Evolutionary conservation across 64 coral and sea anemone genomes (phyloP).

Genomic region (Acropora tenuis): DNA sequence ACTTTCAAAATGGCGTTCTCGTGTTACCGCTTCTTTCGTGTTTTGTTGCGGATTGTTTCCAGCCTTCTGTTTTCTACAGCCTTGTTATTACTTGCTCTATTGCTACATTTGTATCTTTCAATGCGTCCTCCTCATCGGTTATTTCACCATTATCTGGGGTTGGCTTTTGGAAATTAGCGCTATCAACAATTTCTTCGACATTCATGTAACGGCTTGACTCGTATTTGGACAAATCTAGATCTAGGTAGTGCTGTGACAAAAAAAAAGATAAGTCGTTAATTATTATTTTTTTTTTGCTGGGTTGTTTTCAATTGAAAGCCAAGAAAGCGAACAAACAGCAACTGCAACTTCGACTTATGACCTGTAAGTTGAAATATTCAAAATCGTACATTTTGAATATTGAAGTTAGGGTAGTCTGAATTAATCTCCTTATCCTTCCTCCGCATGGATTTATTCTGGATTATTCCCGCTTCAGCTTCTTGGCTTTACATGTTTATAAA

Average conservation of each 20-base stretch:
- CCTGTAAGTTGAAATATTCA: no score
- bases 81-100: background rate
- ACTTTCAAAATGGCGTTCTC: no score
- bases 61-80: background rate
- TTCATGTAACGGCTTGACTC: constrained; percentile 51
- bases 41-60: background rate
- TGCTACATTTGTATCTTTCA: background rate
- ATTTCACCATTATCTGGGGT: background rate
- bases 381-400: no score
- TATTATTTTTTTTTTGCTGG: background rate
- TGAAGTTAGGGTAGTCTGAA: no score
- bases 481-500: no score
- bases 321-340: background rate
- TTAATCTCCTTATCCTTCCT: no score
- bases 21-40: background rate
- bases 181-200: constrained; percentile 38
- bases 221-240: constrained; percentile 66
- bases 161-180: background rate
- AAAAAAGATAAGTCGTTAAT: background rate
- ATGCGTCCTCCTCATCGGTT: background rate
- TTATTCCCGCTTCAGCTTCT: no score
- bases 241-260: constrained; percentile 50
- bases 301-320: background rate
- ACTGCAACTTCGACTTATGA: no score
- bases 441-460: no score